Percentiles rank a stretch among this genome's conserved stretches.
These are phyloP conservation scores for Gerris lacustris DNA, from an alignment of 2,888 invertebrate genomes.

Conservation along the genomic window DNA sequence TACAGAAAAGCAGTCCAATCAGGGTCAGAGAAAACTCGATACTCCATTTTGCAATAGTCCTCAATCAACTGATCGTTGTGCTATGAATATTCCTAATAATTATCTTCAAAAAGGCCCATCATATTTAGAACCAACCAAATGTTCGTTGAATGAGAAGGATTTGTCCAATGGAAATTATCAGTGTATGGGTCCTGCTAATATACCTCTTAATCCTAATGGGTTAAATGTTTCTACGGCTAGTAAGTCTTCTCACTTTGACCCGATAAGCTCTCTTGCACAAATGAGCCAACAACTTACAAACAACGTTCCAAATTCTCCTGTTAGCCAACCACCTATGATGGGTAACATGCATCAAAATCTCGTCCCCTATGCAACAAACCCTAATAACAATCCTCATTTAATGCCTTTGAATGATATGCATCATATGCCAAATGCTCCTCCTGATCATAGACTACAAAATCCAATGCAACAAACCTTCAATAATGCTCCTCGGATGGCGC, in stretches of 20 bases:
- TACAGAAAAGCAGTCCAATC: slow-evolving; percentile 17
- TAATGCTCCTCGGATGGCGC: slow-evolving; percentile 18
- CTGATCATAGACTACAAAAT: slow-evolving; percentile 25
- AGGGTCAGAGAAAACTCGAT: slow-evolving; percentile 24
- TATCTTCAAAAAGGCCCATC: slow-evolving; percentile 25
- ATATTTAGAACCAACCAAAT: slow-evolving; percentile 17
- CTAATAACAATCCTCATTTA: slow-evolving; percentile 39
- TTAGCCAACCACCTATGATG: slow-evolving; percentile 40
- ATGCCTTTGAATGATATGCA: slow-evolving; percentile 39
- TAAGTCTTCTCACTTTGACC: slow-evolving; percentile 63
- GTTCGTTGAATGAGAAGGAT: slow-evolving; percentile 6
- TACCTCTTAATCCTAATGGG: slow-evolving; percentile 35
- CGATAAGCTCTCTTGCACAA: slow-evolving; percentile 83
- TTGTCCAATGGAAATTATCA: slow-evolving; percentile 23
- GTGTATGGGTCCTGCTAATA: slow-evolving; percentile 34
- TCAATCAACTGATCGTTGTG: slow-evolving; percentile 31
- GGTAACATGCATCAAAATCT: slow-evolving; percentile 40
- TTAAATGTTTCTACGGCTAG: slow-evolving; percentile 34
- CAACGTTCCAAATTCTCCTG: slow-evolving; percentile 50
- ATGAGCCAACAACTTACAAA: slow-evolving; percentile 88
- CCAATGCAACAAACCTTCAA: slow-evolving; percentile 25
- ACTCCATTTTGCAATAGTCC: slow-evolving; percentile 25
- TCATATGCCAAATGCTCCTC: slow-evolving; percentile 22
- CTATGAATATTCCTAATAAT: slow-evolving; percentile 22
- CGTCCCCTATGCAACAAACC: slow-evolving; percentile 46